These are phyloP conservation scores for Apamea monoglypha DNA, from an alignment of 2,888 invertebrate genomes.

Conservation along the genomic window DNA sequence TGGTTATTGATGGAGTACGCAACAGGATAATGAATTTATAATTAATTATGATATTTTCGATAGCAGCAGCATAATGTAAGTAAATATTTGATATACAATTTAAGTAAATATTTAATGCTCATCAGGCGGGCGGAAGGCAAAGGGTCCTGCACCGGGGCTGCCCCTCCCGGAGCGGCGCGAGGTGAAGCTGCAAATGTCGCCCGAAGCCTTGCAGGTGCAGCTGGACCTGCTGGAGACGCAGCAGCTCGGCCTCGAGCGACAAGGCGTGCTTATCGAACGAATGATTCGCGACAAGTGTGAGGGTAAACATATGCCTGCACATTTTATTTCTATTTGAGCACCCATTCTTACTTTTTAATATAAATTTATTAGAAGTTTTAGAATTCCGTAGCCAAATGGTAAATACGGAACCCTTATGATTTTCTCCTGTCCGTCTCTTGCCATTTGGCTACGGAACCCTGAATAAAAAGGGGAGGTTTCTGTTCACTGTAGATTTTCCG, in stretches of 20 bases:
- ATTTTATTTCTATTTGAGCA: conserved; percentile 60
- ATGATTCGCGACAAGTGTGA: conserved; percentile 96
- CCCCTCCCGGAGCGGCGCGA: conserved; percentile 93
- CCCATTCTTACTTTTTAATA: conserved; percentile 29
- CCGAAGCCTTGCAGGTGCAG: conserved; percentile 92
- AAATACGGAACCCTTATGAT: background rate
- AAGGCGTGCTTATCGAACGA: conserved; percentile 97
- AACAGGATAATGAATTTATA: background rate
- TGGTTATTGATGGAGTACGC: background rate
- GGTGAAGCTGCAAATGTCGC: conserved; percentile 90
- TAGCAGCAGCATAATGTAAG: background rate
- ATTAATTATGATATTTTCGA: background rate
- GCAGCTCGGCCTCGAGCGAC: conserved; percentile 96
- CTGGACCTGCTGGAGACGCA: conserved; percentile 95
- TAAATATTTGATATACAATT: conserved; percentile 2
- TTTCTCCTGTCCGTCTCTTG: no score
- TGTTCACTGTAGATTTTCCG: background rate
- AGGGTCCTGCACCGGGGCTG: conserved; percentile 95
- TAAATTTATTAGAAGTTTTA: background rate
- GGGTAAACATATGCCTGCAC: conserved; percentile 84
- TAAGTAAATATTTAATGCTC: background rate
- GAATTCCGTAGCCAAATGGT: background rate
- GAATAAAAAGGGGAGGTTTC: background rate
- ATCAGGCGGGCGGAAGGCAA: conserved; percentile 93
- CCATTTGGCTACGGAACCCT: no score